Percentiles rank a stretch among this genome's conserved stretches.
Evolutionary conservation across 1,140 invertebrate genomes (phyloP).

Genomic region (Panagrolaimus sp.): DNA sequence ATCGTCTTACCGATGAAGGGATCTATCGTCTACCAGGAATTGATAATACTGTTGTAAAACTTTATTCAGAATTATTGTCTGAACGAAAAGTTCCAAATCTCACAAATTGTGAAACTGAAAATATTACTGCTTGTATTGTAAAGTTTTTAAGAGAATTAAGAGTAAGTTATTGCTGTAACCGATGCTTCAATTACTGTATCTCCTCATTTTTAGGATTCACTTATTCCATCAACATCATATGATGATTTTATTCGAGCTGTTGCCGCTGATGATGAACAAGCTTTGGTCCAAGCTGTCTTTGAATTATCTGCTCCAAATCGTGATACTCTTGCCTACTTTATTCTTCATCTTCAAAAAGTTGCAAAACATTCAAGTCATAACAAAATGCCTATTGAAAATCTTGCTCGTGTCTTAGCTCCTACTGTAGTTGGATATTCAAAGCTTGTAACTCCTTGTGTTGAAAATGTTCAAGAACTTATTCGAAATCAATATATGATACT

Average conservation of each 20-base stretch:
- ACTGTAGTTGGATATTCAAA: constrained; percentile 17
- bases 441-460: not conserved
- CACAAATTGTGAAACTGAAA: constrained; percentile 68
- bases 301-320: constrained; percentile 76
- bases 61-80: constrained; percentile 23
- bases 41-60: constrained; percentile 61
- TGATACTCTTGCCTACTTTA: constrained; percentile 78
- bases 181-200: not conserved
- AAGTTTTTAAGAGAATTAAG: constrained; percentile 66
- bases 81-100: constrained; percentile 22
- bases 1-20: constrained; percentile 73
- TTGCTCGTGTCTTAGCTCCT: constrained; percentile 18
- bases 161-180: constrained; percentile 17
- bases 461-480: not conserved
- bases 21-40: constrained; percentile 83
- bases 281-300: constrained; percentile 69
- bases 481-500: not conserved
- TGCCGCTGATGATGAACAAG: constrained; percentile 61
- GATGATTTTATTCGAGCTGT: constrained; percentile 72
- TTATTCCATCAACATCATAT: constrained; percentile 73
- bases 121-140: constrained; percentile 77
- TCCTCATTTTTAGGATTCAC: constrained; percentile 67
- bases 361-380: constrained; percentile 26
- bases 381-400: constrained; percentile 29
- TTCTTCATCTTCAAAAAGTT: constrained; percentile 72